Evolutionary conservation across 2,113 vertebrate species (phyloP), one percentile per base, ranked within the genome.

Genomic region (Lichenostomus cassidix): DNA sequence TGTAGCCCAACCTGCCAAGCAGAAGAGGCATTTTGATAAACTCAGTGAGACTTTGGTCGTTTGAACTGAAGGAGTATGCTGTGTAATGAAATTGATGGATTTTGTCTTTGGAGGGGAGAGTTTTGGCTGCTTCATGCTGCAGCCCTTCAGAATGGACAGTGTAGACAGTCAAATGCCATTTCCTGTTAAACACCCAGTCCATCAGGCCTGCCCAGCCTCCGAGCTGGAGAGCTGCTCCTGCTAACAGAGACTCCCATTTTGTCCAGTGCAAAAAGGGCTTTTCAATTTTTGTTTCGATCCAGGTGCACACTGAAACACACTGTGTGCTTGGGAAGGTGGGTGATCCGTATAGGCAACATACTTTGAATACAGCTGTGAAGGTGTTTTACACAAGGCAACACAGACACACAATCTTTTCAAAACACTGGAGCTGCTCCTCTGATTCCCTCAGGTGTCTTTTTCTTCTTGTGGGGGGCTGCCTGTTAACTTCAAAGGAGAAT

Each of bases 31-130:
- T 41, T 91, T 64, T 89, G 74, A 35, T 35, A 83, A 77, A n/a
- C 35, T 21, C 46, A 6, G 12, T 46, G 53, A 55, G 33, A 5
- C n/a, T 64, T 65, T 62, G 44, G 33, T 68, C 37, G 46, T 59
- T 85, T 78, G 70, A 73, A 29, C 42, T 55, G 63, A 41, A 80
- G 56, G 49, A 85, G 80, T 33, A 58, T 0, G 5, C 42, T 75
- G 16, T 77, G 59, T 52, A 55, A 77, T 47, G 15, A 60, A 90
- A 74, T 67, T 31, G 70, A 91, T 95, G 55, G 39, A 18, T 35
- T 95, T 95, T 89, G 46, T 65, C 23, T 96, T 95, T 73, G 7
- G 33, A 88, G 25, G 53, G n/a, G 19, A 69, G 46, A 81, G 19
- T 49, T 90, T 67, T 76, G 60, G 25, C 83, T 92, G 58, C 63